Evolutionary conservation across 2,797 vertebrate genomes (phyloP).

Genomic region (Perodicticus potto): DNA sequence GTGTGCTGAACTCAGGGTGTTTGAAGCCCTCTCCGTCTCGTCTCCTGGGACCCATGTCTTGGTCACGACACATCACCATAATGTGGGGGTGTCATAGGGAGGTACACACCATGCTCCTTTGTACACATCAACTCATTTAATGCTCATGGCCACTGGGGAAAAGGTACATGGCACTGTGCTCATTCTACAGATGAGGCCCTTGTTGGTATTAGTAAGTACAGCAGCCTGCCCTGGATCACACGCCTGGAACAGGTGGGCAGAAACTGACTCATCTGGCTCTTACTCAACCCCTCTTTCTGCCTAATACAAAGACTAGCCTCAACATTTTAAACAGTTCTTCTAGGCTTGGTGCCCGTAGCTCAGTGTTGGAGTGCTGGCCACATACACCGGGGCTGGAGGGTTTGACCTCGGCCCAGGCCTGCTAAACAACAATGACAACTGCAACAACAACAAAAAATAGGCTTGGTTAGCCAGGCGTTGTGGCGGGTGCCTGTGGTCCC

Average conservation of each 20-base stretch:
- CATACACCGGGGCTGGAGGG: too few species aligned
- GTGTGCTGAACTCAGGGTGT: background rate
- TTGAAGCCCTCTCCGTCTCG: background rate
- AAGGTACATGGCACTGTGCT: background rate
- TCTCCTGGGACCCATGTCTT: background rate
- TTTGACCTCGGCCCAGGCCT: too few species aligned
- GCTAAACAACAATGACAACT: too few species aligned
- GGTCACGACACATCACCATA: too few species aligned
- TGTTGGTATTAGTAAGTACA: rapidly evolving
- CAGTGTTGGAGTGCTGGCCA: too few species aligned
- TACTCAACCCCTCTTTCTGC: background rate
- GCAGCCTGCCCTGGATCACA: background rate
- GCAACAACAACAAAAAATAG: too few species aligned
- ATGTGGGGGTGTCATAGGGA: background rate
- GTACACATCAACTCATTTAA: rapidly evolving
- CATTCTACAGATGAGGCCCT: background rate
- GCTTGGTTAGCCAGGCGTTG: too few species aligned
- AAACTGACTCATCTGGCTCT: rapidly evolving
- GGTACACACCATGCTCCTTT: rapidly evolving
- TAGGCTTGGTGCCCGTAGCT: background rate
- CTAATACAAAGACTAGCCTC: background rate
- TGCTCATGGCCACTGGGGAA: background rate
- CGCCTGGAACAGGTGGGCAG: rapidly evolving
- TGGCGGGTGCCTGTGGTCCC: too few species aligned
- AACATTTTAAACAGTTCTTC: background rate